These are phyloP conservation scores for Tetramorium bicarinatum DNA, from an alignment of 2,888 invertebrate genomes.

Conservation along the genomic window DNA sequence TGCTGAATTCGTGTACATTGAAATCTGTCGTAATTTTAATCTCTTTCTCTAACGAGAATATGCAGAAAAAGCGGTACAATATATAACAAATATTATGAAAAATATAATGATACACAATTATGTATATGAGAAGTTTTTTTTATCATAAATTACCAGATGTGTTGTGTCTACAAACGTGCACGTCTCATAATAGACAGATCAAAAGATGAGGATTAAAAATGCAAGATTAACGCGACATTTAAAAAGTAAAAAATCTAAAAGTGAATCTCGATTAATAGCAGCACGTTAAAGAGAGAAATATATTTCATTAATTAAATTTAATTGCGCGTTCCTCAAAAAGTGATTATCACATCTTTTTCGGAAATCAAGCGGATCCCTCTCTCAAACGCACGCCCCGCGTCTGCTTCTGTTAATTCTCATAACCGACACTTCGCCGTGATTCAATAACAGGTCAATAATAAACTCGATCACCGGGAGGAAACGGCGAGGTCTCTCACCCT, in stretches of 20 bases:
- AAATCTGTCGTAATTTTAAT: constrained; percentile 54
- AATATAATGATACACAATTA: constrained; percentile 23
- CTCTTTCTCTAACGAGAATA: constrained; percentile 31
- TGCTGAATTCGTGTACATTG: constrained; percentile 31
- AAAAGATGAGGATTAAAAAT: constrained; percentile 19
- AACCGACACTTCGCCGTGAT: constrained; percentile 27
- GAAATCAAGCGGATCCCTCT: neutral
- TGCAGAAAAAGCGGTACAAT: constrained; percentile 19
- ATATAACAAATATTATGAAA: constrained; percentile 18
- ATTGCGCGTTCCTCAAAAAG: neutral
- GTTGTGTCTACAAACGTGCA: neutral
- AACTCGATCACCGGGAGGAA: constrained; percentile 44
- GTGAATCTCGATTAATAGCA: neutral
- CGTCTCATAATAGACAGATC: neutral
- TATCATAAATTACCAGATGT: neutral
- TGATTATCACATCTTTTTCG: constrained; percentile 8
- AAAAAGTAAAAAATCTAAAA: neutral
- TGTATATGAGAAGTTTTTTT: neutral
- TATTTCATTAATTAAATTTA: neutral
- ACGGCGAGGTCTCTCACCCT: constrained; percentile 18
- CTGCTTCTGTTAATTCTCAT: constrained; percentile 13
- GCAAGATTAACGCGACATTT: neutral
- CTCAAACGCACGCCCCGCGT: neutral
- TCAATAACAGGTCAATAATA: constrained; percentile 51
- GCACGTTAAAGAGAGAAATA: neutral